phyloP scores from a whole-genome alignment of 2,797 vertebrate species.

The Muscicapa comitata region DNA sequence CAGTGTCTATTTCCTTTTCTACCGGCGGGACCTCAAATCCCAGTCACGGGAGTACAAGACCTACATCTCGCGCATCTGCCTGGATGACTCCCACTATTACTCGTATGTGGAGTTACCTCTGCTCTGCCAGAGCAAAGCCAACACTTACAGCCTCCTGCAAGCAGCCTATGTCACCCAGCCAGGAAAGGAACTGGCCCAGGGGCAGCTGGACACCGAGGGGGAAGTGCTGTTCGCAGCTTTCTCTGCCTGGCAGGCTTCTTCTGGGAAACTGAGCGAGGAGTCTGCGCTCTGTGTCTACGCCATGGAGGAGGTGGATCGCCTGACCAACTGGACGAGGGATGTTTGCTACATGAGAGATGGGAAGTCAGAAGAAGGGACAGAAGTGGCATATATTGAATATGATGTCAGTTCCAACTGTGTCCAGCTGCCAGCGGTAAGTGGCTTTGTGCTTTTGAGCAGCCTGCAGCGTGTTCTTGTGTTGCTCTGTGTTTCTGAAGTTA shows the following conservation, averaged over 20 bases:
- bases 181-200: conserved; percentile 39
- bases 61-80: conserved; percentile 90
- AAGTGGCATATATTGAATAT: conserved; percentile 94
- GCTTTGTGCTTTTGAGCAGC: not conserved
- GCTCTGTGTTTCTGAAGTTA: not conserved
- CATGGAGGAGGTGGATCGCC: conserved; percentile 85
- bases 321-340: conserved; percentile 88
- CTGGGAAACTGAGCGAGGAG: conserved; percentile 82
- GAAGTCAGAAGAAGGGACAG: conserved; percentile 75
- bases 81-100: conserved; percentile 93
- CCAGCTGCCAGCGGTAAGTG: conserved; percentile 89
- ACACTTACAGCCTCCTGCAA: conserved; percentile 87
- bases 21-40: conserved; percentile 91
- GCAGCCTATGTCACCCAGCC: conserved; percentile 84
- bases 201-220: conserved; percentile 8
- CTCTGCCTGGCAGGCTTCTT: conserved; percentile 78
- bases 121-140: conserved; percentile 80
- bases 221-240: conserved; percentile 89
- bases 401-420: conserved; percentile 95
- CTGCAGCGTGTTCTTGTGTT: rapidly evolving
- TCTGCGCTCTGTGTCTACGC: conserved; percentile 90
- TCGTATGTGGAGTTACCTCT: conserved; percentile 94
- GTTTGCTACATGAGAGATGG: conserved; percentile 92
- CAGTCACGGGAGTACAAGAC: conserved; percentile 89
- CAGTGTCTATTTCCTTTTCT: conserved; percentile 94